These are phyloP conservation scores for Tigriopus californicus DNA, from an alignment of 2,888 invertebrate species.

Conservation along the genomic window DNA sequence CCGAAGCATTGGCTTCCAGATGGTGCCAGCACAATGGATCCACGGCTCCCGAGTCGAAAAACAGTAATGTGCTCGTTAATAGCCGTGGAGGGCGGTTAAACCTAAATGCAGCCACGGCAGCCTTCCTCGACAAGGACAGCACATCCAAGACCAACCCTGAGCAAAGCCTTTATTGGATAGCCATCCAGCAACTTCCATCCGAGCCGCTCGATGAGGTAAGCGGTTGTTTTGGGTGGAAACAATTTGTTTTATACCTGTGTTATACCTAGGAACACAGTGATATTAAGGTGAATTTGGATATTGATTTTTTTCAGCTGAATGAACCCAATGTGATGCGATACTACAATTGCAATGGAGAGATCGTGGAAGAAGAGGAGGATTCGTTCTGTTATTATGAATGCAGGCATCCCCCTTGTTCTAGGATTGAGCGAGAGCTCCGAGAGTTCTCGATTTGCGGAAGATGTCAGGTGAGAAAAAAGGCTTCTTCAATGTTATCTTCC, in stretches of 20 bases:
- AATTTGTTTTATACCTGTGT: too few relatives aligned
- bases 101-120: not conserved
- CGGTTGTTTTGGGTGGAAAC: too few relatives aligned
- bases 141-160: constrained; percentile 22
- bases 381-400: constrained; percentile 32
- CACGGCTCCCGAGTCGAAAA: constrained; percentile 12
- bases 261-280: too few relatives aligned
- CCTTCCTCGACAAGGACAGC: not conserved
- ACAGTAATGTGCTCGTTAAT: constrained; percentile 16
- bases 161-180: constrained; percentile 32
- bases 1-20: constrained; percentile 21
- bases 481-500: not conserved
- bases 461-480: constrained; percentile 26
- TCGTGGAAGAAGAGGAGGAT: constrained; percentile 28
- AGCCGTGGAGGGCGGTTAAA: constrained; percentile 18
- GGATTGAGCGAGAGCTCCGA: constrained; percentile 31
- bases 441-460: constrained; percentile 35
- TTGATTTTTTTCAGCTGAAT: not conserved
- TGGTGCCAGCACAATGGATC: constrained; percentile 10
- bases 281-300: too few relatives aligned
- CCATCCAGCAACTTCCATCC: constrained; percentile 31
- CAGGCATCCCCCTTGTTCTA: constrained; percentile 33
- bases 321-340: constrained; percentile 19
- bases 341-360: constrained; percentile 29
- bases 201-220: constrained; percentile 27